Conservation (phyloP, 2,888 invertebrate species). For the Catocala fraxini region DNA sequence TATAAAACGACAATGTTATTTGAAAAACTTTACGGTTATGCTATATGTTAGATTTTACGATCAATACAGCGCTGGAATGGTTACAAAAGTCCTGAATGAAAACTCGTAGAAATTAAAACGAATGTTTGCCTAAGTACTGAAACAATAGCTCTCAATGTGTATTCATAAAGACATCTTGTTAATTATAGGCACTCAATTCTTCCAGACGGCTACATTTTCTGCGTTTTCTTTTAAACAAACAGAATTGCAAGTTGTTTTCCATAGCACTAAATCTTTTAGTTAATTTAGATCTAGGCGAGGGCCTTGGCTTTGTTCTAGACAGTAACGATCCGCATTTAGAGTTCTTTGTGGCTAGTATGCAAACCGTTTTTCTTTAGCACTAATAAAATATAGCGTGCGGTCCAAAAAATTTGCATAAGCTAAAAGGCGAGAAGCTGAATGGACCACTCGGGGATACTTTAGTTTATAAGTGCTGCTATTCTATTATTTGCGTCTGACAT, state of each 20-base stretch:
- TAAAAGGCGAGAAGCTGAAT: constrained; percentile 8
- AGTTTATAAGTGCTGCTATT: not conserved
- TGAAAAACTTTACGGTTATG: no score
- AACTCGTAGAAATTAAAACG: not conserved
- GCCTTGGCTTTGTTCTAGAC: constrained; percentile 34
- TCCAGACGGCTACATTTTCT: constrained; percentile 24
- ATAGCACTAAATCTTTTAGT: constrained; percentile 53
- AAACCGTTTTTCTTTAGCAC: constrained; percentile 22
- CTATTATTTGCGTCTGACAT: constrained; percentile 1
- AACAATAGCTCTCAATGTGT: constrained; percentile 6
- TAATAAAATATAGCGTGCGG: constrained; percentile 8
- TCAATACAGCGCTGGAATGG: not conserved
- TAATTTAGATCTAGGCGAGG: constrained; percentile 54
- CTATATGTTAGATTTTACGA: no score
- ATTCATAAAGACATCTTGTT: constrained; percentile 34
- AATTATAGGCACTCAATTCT: constrained; percentile 48
- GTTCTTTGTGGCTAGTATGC: constrained; percentile 32
- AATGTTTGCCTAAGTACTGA: constrained; percentile 1
- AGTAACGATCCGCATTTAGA: constrained; percentile 41
- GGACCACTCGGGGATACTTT: not conserved
- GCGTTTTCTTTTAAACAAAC: constrained; percentile 45
- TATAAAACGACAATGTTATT: no score
- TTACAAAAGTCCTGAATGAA: not conserved
- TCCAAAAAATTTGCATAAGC: constrained; percentile 16
- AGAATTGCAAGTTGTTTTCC: constrained; percentile 46